These are phyloP conservation scores for Ophion obscuratus DNA, from an alignment of 2,888 invertebrate species.

Conservation along the genomic window DNA sequence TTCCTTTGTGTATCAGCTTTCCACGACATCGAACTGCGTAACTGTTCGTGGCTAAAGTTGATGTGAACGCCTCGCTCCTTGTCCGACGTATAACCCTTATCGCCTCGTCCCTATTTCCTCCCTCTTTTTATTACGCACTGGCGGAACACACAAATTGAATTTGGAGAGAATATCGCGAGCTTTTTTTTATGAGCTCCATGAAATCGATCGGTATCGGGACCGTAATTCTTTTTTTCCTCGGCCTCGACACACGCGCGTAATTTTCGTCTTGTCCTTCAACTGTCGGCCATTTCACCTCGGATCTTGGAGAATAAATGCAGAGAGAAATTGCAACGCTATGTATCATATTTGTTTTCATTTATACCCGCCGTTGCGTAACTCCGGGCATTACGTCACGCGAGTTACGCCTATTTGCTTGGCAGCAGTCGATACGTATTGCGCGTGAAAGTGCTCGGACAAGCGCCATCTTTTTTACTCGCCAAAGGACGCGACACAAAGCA, in stretches of 20 bases:
- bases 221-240: slow-evolving; percentile 18
- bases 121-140: slow-evolving; percentile 33
- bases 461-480: slow-evolving; percentile 12
- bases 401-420: neutral
- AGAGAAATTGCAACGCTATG: slow-evolving; percentile 17
- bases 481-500: slow-evolving; percentile 51
- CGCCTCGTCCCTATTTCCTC: slow-evolving; percentile 10
- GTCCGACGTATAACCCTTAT: slow-evolving; percentile 27
- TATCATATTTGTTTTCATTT: neutral
- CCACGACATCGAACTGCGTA: slow-evolving; percentile 37
- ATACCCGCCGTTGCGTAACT: neutral
- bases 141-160: slow-evolving; percentile 59
- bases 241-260: slow-evolving; percentile 10
- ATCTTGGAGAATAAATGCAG: slow-evolving; percentile 12
- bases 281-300: slow-evolving; percentile 5
- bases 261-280: slow-evolving; percentile 18
- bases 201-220: slow-evolving; percentile 9
- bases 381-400: neutral
- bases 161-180: slow-evolving; percentile 47
- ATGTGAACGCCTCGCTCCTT: slow-evolving; percentile 33
- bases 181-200: slow-evolving; percentile 26
- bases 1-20: slow-evolving; percentile 32
- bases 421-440: neutral
- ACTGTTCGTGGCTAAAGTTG: slow-evolving; percentile 45
- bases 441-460: slow-evolving; percentile 39